Conservation (phyloP, 2,797 vertebrate species). For the Tamandua tetradactyla region DNA sequence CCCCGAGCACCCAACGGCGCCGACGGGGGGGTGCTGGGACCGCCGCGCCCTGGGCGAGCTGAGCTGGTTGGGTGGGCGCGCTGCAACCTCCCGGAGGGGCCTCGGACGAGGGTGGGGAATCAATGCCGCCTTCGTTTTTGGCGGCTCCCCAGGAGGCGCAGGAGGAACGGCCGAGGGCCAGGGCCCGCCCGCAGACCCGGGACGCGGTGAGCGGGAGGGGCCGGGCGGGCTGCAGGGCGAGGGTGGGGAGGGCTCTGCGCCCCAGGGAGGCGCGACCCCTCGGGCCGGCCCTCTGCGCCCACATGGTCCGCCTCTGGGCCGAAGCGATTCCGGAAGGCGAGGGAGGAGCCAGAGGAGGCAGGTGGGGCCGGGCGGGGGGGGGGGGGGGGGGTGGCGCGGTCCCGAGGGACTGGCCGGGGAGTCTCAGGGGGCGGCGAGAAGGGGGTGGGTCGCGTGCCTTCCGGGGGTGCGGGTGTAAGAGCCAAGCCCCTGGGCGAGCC, state of each 20-base stretch:
- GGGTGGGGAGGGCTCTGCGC: neutral
- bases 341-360: conserved; percentile 2
- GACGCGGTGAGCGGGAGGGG: neutral
- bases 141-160: neutral
- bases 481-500: too few species aligned
- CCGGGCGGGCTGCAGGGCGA: rapidly evolving
- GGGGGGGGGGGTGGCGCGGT: neutral
- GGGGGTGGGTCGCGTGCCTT: neutral
- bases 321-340: neutral
- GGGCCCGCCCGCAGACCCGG: neutral
- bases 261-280: neutral
- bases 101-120: conserved; percentile 12
- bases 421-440: neutral
- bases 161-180: neutral
- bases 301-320: neutral
- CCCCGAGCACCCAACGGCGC: rapidly evolving
- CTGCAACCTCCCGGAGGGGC: neutral
- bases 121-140: conserved; percentile 75
- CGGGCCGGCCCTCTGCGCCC: neutral
- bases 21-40: rapidly evolving
- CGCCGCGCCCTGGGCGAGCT: neutral
- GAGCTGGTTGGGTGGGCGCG: neutral
- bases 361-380: neutral
- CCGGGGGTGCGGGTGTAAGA: neutral
- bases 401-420: neutral